Conservation (phyloP, 2,113 vertebrate genomes). For the Fulica atra region DNA sequence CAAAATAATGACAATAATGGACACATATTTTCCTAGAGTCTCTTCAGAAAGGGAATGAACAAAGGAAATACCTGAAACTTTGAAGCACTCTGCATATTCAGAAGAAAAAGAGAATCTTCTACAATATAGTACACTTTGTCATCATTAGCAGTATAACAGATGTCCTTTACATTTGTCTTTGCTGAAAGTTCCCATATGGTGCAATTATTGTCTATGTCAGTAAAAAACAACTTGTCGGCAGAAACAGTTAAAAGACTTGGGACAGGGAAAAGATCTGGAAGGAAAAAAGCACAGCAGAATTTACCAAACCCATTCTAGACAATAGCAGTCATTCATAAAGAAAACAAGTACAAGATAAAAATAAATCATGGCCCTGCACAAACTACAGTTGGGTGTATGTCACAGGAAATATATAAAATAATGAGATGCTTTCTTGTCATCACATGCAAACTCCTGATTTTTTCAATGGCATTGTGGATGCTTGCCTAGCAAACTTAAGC, state of each 20-base stretch:
- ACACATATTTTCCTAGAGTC: neutral
- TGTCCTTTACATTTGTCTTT: slow-evolving; percentile 18
- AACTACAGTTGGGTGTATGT: neutral
- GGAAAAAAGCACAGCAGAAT: neutral
- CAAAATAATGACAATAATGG: neutral
- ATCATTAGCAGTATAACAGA: slow-evolving; percentile 70
- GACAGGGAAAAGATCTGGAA: slow-evolving; percentile 71
- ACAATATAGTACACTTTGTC: slow-evolving; percentile 39
- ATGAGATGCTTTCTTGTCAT: neutral
- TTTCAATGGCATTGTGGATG: neutral
- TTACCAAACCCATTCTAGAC: neutral
- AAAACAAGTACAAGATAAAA: neutral
- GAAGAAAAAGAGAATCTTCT: slow-evolving; percentile 56
- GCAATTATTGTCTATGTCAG: slow-evolving; percentile 66
- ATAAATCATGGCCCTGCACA: neutral
- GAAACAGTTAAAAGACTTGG: slow-evolving; percentile 66
- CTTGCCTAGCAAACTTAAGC: neutral
- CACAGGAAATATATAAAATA: neutral
- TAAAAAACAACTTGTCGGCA: slow-evolving; percentile 58
- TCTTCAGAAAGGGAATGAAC: neutral
- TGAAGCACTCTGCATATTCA: slow-evolving; percentile 41
- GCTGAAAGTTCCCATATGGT: slow-evolving; percentile 46
- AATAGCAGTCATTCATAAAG: neutral
- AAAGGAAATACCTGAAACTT: slow-evolving; percentile 60
- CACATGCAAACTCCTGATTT: neutral